phyloP scores from a whole-genome alignment of 2,113 vertebrate genomes.

The Cyphomyrus discorhynchus region DNA sequence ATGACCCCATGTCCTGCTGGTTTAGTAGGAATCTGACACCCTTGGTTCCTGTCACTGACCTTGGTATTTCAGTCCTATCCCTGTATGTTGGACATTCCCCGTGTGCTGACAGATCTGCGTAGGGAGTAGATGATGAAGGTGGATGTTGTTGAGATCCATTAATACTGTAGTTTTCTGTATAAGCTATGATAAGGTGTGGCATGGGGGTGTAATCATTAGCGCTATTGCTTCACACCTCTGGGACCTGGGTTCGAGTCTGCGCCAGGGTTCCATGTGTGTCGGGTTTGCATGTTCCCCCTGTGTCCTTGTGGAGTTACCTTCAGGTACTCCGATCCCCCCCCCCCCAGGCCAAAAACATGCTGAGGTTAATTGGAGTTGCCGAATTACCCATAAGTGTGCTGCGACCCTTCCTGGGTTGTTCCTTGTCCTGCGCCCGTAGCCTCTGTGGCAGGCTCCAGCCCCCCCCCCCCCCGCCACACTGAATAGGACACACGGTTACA shows the following conservation, averaged over 20 bases:
- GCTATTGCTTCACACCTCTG: too few relatives aligned
- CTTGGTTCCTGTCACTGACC: not conserved
- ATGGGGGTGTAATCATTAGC: too few relatives aligned
- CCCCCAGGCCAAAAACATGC: too few relatives aligned
- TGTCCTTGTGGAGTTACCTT: not conserved
- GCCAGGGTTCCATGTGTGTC: too few relatives aligned
- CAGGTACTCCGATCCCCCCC: too few relatives aligned
- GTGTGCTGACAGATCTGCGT: not conserved
- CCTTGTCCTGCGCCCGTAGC: not conserved
- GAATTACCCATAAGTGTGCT: not conserved
- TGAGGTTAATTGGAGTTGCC: not conserved
- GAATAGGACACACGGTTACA: not conserved
- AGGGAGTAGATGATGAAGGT: not conserved
- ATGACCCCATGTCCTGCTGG: not conserved
- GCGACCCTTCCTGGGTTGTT: not conserved
- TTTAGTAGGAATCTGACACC: not conserved
- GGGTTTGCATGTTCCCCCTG: not conserved
- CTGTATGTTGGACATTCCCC: not conserved
- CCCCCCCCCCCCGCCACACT: too few relatives aligned
- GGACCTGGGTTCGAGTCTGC: too few relatives aligned
- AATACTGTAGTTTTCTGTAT: not conserved
- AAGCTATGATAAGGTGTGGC: not conserved
- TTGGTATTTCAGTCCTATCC: not conserved
- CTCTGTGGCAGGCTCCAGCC: too few relatives aligned
- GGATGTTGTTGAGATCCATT: not conserved